Base-by-base conservation (phyloP, 2,888 invertebrate genomes). In the Caradrina kadenii region DNA sequence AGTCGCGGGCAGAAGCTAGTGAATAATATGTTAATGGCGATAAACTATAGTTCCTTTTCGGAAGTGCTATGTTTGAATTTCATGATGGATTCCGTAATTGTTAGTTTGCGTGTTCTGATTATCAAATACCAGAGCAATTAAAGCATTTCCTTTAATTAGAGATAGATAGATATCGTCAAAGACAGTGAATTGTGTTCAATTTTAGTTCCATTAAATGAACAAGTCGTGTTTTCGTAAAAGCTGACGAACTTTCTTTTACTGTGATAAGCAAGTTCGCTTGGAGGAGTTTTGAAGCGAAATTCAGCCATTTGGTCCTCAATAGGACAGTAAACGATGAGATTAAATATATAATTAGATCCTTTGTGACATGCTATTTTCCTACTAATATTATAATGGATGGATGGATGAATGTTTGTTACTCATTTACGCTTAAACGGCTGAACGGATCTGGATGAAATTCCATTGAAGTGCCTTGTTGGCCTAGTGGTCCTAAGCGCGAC, bases 211-310 rank as follows among this genome's bases (percentile, higher is more conserved):
- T 55, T 63, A 55, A 73, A 54, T 54, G 26, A 53, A 31, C 42
- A 42, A 19, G n/a, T 54, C 21, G 26, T 53, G 61, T 72, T 71
- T 63, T 63, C 54, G 31, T 35, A 1, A 50, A 54, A 42, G 15
- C 39, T 53, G 39, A 54, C 17, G 22, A 69, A 53, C 31, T 70
- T 26, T 63, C 42, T 22, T 50, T 63, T 35, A n/a, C 53, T n/a
- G 7, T 15, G 11, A 13, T 19, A 63, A 72, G 54, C n/a, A 22
- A 54, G 26, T 62, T 72, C 19, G n/a, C 54, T 72, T 72, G 72
- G 49, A 55, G 31, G 21, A 70, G 42, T 70, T 63, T 53, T 22
- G 13, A 22, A 63, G 17, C 15, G 31, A 42, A 63, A 6, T 49
- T 72, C 42, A 15, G 21, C 39, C 13, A 15, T n/a, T 42, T 39